phyloP scores from a whole-genome alignment of 1,140 invertebrate genomes.

The Drosophila seguyi region DNA sequence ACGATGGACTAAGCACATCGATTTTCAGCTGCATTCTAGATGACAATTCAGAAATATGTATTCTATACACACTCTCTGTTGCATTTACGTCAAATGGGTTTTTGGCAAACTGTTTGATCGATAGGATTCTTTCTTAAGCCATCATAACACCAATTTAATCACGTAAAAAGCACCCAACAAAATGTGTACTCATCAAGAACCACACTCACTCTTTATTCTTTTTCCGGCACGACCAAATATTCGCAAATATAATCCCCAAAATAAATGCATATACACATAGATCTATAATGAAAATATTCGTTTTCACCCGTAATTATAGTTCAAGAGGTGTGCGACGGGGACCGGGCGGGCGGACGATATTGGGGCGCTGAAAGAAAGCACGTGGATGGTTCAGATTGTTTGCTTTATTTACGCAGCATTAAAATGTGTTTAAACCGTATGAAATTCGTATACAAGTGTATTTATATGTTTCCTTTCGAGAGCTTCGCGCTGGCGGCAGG shows the following conservation, averaged over 20 bases:
- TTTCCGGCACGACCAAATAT: constrained; percentile 54
- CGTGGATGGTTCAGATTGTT: constrained; percentile 59
- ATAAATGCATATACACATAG: constrained; percentile 34
- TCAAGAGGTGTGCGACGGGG: constrained; percentile 6
- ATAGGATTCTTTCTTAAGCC: constrained; percentile 1
- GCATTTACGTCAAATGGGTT: constrained; percentile 22
- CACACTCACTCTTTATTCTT: no score
- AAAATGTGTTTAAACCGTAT: constrained; percentile 69
- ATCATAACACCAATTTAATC: constrained; percentile 27
- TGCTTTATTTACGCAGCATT: constrained; percentile 77
- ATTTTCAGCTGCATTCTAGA: neutral
- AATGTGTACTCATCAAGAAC: constrained; percentile 29
- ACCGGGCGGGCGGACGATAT: neutral
- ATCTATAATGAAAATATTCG: constrained; percentile 63
- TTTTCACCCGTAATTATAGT: constrained; percentile 46
- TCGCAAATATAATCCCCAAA: constrained; percentile 43
- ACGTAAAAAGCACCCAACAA: constrained; percentile 15
- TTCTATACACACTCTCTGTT: neutral
- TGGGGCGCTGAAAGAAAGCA: constrained; percentile 45
- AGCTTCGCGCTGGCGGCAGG: constrained; percentile 22
- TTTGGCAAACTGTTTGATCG: constrained; percentile 11
- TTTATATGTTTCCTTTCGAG: constrained; percentile 28
- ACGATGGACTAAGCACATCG: neutral
- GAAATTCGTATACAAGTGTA: constrained; percentile 34
- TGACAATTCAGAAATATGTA: neutral